Percentiles rank a stretch among this genome's conserved stretches.
phyloP scores from a whole-genome alignment of 2,888 invertebrate genomes.

The Hesperia comma region DNA sequence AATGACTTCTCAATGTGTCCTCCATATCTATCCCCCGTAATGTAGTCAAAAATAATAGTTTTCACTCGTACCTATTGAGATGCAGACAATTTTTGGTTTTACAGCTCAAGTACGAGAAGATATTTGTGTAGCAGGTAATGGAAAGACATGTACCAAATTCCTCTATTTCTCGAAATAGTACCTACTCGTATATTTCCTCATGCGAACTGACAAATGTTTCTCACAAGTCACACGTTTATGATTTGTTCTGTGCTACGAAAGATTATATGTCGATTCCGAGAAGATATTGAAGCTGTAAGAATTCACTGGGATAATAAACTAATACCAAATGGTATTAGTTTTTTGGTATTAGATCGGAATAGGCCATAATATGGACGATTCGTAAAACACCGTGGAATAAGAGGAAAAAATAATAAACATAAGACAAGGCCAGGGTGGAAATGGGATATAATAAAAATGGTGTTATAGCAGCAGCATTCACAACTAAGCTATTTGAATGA shows the following conservation, averaged over 20 bases:
- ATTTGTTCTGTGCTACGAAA: conserved; percentile 17
- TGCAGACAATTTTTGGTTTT: background rate
- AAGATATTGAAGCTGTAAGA: background rate
- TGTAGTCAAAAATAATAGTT: background rate
- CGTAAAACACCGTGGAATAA: background rate
- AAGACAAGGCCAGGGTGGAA: no score
- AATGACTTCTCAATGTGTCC: no score
- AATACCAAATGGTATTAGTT: no score
- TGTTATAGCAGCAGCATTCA: no score
- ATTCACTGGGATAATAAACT: no score
- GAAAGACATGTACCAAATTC: background rate
- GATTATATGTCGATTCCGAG: conserved; percentile 11
- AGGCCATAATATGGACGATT: background rate
- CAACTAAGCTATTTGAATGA: no score
- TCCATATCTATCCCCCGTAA: no score
- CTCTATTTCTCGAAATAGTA: background rate
- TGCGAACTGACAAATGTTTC: conserved; percentile 10
- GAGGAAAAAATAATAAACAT: background rate
- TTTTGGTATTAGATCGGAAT: no score
- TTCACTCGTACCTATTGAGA: background rate
- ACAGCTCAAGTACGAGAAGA: background rate
- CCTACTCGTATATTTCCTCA: background rate
- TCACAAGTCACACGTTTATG: background rate
- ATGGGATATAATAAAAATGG: no score
- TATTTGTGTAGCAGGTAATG: no score